Evolutionary conservation across 2,113 vertebrate genomes (phyloP).

Genomic region (Equus przewalskii): DNA sequence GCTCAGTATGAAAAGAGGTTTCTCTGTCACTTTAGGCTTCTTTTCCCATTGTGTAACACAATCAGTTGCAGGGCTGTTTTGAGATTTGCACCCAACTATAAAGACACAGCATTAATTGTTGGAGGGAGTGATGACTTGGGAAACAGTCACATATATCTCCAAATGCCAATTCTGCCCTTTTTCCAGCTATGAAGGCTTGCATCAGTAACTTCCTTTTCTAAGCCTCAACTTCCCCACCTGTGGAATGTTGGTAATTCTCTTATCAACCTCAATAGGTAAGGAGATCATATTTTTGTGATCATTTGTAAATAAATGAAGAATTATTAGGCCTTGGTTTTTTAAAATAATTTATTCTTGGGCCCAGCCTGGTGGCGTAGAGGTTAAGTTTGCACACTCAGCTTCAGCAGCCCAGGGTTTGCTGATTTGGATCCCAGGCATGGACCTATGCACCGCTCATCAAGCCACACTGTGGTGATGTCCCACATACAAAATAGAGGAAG

Average conservation of each 20-base stretch:
- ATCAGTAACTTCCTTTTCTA: not conserved
- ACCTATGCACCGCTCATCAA: no score
- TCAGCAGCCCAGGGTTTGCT: no score
- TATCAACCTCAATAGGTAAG: not conserved
- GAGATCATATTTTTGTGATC: not conserved
- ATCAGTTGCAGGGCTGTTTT: not conserved
- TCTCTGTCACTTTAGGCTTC: not conserved
- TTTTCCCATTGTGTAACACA: not conserved
- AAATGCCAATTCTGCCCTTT: not conserved
- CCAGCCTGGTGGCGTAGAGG: no score
- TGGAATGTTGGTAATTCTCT: not conserved
- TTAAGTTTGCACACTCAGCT: no score
- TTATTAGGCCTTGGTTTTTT: not conserved
- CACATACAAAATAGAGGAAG: no score
- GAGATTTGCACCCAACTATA: not conserved
- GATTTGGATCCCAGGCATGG: no score
- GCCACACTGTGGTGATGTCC: no score
- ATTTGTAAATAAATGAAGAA: not conserved
- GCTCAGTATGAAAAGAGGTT: not conserved
- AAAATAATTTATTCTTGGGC: not conserved
- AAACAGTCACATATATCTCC: rapidly evolving
- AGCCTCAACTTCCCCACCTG: not conserved
- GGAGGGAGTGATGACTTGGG: not conserved
- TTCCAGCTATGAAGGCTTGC: not conserved
- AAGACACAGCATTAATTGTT: rapidly evolving